Conservation (phyloP, 2,113 vertebrate species). For the Zosterops japonicus region DNA sequence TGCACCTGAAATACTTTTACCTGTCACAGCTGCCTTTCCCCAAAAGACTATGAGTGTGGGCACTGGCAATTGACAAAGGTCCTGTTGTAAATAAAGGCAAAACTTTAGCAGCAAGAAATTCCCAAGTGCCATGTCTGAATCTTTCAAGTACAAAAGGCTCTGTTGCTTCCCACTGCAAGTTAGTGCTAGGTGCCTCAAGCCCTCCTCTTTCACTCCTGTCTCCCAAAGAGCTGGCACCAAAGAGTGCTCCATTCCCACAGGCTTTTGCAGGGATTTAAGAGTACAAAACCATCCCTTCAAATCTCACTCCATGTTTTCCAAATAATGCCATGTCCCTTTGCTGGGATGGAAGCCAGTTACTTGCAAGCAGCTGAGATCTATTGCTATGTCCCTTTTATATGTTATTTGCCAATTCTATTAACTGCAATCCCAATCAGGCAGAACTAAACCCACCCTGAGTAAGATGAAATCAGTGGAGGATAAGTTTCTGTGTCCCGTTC, state of each 20-base stretch:
- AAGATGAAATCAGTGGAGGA: background rate
- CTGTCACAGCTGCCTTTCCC: background rate
- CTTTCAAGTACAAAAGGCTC: background rate
- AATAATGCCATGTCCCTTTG: background rate
- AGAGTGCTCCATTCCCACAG: background rate
- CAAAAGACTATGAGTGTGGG: background rate
- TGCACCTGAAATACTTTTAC: background rate
- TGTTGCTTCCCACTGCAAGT: background rate
- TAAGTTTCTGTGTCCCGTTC: background rate
- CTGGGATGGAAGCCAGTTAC: background rate
- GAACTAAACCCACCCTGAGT: background rate
- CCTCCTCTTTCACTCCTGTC: background rate
- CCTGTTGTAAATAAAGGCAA: background rate
- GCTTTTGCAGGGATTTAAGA: background rate
- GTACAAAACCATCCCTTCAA: background rate
- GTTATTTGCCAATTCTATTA: conserved; percentile 10
- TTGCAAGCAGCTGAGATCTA: background rate
- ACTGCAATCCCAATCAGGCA: background rate
- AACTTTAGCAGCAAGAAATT: background rate
- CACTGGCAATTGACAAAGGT: background rate
- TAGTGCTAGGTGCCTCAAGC: background rate
- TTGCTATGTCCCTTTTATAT: background rate
- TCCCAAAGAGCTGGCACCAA: background rate
- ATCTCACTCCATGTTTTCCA: background rate
- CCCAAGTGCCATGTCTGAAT: background rate